Conservation (phyloP, 2,113 vertebrate genomes). For the Leptobrachium ailaonicum region DNA sequence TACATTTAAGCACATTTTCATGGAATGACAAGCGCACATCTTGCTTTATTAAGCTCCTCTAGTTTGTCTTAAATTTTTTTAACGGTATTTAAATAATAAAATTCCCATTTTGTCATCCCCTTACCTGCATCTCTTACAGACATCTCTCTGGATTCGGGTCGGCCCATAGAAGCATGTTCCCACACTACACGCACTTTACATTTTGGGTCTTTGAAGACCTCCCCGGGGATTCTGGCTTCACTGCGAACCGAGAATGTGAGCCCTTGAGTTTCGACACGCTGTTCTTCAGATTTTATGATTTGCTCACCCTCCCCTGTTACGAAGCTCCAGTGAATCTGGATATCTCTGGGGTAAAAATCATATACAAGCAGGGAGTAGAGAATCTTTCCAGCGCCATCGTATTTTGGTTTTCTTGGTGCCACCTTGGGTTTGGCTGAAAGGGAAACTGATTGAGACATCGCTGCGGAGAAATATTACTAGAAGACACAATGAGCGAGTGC, state of each 20-base stretch:
- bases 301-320: neutral
- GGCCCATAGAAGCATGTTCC: constrained; percentile 17
- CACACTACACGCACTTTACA: constrained; percentile 19
- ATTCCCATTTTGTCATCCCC: neutral
- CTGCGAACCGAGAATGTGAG: neutral
- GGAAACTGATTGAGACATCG: no score
- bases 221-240: neutral
- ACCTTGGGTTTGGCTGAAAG: constrained; percentile 12
- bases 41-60: no score
- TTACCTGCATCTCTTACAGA: constrained; percentile 1
- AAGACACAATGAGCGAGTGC: no score
- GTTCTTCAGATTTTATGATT: neutral
- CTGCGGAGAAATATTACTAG: no score
- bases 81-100: no score
- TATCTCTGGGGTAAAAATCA: constrained; percentile 22
- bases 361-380: neutral
- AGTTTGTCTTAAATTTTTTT: no score
- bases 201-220: neutral
- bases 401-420: neutral
- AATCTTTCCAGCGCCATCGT: constrained; percentile 2
- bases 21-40: no score
- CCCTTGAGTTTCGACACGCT: neutral
- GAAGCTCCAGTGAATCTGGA: constrained; percentile 6
- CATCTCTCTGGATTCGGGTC: constrained; percentile 4
- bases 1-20: no score